Percentiles rank a stretch among this genome's conserved stretches.
phyloP scores from a whole-genome alignment of 2,888 invertebrate genomes.

The Clivina fossor region DNA sequence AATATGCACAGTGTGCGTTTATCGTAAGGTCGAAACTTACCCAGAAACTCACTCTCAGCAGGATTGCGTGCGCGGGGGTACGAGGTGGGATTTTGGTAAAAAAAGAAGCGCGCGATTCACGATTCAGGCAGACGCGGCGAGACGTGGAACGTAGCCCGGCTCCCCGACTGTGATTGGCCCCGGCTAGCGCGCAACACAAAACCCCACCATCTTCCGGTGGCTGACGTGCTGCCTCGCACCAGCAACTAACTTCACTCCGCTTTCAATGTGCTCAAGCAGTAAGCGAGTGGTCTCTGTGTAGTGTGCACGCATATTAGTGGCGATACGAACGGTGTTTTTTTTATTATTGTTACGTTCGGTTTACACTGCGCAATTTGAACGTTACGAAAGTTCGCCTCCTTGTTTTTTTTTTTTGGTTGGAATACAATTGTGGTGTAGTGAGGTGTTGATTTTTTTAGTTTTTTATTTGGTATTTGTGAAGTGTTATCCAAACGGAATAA shows the following conservation, averaged over 20 bases:
- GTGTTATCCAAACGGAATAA: slow-evolving; percentile 45
- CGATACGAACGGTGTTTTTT: slow-evolving; percentile 61
- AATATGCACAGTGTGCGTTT: slow-evolving; percentile 12
- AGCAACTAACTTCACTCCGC: slow-evolving; percentile 14
- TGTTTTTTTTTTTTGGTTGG: too few relatives aligned
- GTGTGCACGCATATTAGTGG: slow-evolving; percentile 61
- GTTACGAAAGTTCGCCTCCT: slow-evolving; percentile 13
- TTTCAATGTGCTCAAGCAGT: slow-evolving; percentile 48
- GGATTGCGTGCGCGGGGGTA: too few relatives aligned
- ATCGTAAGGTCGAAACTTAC: slow-evolving; percentile 17
- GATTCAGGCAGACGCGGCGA: slow-evolving; percentile 2
- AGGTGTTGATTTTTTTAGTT: slow-evolving; percentile 22
- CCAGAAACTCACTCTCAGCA: too few relatives aligned
- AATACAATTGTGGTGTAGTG: slow-evolving; percentile 28
- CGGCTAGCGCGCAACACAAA: background rate
- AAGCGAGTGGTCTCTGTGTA: slow-evolving; percentile 62
- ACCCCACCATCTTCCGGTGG: slow-evolving; percentile 2
- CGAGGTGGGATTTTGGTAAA: background rate
- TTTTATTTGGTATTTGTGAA: slow-evolving; percentile 25
- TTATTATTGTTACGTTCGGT: slow-evolving; percentile 55
- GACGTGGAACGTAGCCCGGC: background rate
- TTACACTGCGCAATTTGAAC: slow-evolving; percentile 29
- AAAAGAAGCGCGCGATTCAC: background rate
- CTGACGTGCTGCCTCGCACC: slow-evolving; percentile 14
- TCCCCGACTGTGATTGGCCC: slow-evolving; percentile 14